These are phyloP conservation scores for Drosophila varians DNA, from an alignment of 1,140 invertebrate species.

Conservation along the genomic window DNA sequence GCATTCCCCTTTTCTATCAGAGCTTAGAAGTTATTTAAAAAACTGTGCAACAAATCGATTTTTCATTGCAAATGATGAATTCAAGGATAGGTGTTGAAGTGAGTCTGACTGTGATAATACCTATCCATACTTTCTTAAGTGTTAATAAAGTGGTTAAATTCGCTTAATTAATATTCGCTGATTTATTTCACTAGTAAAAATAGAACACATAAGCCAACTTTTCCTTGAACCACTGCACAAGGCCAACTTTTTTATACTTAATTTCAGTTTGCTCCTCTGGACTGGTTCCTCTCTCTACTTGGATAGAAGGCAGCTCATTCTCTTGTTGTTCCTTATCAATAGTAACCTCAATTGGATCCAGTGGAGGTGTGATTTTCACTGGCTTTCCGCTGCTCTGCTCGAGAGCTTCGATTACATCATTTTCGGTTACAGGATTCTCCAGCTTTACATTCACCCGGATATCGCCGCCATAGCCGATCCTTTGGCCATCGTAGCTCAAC, in stretches of 20 bases:
- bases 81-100: too few relatives aligned
- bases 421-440: slow-evolving; percentile 18
- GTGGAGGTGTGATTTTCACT: background rate
- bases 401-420: background rate
- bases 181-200: slow-evolving; percentile 51
- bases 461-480: slow-evolving; percentile 55
- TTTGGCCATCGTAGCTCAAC: slow-evolving; percentile 55
- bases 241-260: background rate
- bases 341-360: background rate
- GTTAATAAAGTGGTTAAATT: too few relatives aligned
- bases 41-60: too few relatives aligned
- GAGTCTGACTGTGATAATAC: too few relatives aligned
- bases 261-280: background rate
- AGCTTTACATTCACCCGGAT: slow-evolving; percentile 37
- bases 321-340: background rate
- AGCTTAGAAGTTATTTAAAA: too few relatives aligned
- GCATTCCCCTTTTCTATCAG: too few relatives aligned
- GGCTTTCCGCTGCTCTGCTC: background rate
- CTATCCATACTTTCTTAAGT: too few relatives aligned
- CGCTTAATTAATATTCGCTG: too few relatives aligned
- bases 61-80: too few relatives aligned
- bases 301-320: background rate
- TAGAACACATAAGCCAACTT: slow-evolving; percentile 57
- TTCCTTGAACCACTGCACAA: slow-evolving; percentile 49
- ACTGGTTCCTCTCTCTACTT: background rate